A percentile compares a stretch with the other conserved stretches of the same genome.
phyloP scores from a whole-genome alignment of 2,888 invertebrate genomes.

The Mystacides longicornis region DNA sequence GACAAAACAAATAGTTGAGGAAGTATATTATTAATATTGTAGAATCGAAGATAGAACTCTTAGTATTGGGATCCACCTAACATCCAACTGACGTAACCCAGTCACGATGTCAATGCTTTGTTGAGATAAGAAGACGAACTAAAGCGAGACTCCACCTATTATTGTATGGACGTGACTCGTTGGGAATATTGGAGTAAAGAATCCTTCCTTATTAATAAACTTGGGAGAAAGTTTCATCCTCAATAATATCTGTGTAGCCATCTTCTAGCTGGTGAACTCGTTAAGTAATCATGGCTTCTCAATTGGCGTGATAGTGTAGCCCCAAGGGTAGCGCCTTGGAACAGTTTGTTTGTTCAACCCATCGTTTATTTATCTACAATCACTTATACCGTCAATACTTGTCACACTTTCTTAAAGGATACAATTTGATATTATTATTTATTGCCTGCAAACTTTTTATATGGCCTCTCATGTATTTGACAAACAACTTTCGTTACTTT shows the following conservation, averaged over 20 bases:
- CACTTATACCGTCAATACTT: background rate
- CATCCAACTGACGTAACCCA: no score
- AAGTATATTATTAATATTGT: no score
- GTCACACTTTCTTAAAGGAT: no score
- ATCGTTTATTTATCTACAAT: background rate
- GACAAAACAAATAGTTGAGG: no score
- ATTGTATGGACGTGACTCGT: background rate
- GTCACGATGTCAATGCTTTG: background rate
- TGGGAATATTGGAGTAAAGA: background rate
- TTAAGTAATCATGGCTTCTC: conserved; percentile 10
- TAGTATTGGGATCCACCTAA: no score
- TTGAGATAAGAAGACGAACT: background rate
- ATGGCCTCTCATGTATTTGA: no score
- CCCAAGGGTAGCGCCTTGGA: background rate
- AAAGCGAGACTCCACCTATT: background rate
- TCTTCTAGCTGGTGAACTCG: conserved; percentile 6
- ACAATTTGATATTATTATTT: no score
- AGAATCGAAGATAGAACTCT: no score
- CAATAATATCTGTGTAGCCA: conserved; percentile 7
- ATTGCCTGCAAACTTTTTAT: no score
- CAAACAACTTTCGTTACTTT: no score
- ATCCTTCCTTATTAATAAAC: background rate
- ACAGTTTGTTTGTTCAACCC: background rate
- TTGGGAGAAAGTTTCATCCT: conserved; percentile 1
- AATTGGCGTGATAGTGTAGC: background rate